phyloP scores from a whole-genome alignment of 2,797 vertebrate species.

The Spinus pinus region DNA sequence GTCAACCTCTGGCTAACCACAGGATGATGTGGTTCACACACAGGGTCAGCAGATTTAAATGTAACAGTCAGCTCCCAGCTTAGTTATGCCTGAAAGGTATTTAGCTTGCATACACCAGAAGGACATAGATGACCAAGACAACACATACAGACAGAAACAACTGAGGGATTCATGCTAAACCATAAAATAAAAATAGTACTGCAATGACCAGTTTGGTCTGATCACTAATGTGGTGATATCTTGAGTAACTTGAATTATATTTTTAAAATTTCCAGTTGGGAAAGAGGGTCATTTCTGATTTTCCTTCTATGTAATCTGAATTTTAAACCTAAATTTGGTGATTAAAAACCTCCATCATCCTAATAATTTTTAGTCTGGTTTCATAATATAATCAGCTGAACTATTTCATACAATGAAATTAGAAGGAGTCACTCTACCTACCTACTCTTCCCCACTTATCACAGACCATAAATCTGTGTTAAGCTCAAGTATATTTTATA shows the following conservation, averaged over 20 bases:
- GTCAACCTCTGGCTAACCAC: background rate
- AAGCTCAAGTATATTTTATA: background rate
- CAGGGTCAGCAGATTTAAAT: background rate
- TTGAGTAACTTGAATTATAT: background rate
- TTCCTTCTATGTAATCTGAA: background rate
- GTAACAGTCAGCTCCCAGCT: background rate
- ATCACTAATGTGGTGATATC: background rate
- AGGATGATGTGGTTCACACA: background rate
- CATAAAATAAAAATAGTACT: background rate
- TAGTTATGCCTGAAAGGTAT: background rate
- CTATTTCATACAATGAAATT: background rate
- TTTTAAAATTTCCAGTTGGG: background rate
- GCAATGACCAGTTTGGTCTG: background rate
- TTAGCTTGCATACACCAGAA: background rate
- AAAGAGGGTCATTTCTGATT: background rate
- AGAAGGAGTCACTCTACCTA: background rate
- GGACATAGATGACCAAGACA: background rate
- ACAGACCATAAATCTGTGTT: background rate
- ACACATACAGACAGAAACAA: background rate
- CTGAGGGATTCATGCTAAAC: background rate
- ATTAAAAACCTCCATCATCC: background rate
- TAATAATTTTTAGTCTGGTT: background rate
- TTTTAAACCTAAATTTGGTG: background rate
- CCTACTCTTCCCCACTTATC: background rate
- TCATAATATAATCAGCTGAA: background rate